Base-by-base conservation (phyloP, 2,888 invertebrate species). In the Drosophila mulleri region DNA sequence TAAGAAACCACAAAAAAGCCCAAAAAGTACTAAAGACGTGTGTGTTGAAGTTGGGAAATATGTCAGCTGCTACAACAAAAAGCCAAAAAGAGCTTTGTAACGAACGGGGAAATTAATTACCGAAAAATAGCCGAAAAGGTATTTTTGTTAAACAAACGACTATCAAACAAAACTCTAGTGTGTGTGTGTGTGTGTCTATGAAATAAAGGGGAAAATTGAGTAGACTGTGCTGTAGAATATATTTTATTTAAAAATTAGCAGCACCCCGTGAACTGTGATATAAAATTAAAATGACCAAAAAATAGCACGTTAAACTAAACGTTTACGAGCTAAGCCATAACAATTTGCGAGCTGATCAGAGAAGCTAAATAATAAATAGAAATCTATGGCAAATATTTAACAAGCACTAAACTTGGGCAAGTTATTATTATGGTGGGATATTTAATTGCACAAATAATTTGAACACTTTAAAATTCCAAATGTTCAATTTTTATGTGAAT, bases 201-300 rank as follows among this genome's bases (percentile, higher is more conserved):
- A 9, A 20, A 14, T 42, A 3, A 39, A 18, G 52, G 60, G 52
- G 29, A 12, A 63, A 54, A 41, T 45, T 47, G 16, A 39, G 32
- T 16, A 39, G 47, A 23, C 42, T 32, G 35, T 48, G 66, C 35
- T 29, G 20, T 20, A 42, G 26, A 59, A 48, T 14, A 50, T 18
- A 32, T 50, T 50, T 50, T 50, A 58, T 20, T 32, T 53, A 16
- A 32, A 44, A 67, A 61, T 67, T 39, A 70, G 41, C 50, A 61
- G 23, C 16, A 35, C 37, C 29, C 20, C 20, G 37, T 20, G 45
- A 63, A 18, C 53, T 64, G 63, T 11, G 20, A 23, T 66, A 35
- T 37, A 12, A 39, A 56, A 6, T 56, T 23, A 42, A 54, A 20
- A 6, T 26, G 26, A 12, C 35, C 14, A 52, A 44, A 50, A 14